These are phyloP conservation scores for Rafetus swinhoei DNA, from an alignment of 2,113 vertebrate genomes.

Conservation along the genomic window DNA sequence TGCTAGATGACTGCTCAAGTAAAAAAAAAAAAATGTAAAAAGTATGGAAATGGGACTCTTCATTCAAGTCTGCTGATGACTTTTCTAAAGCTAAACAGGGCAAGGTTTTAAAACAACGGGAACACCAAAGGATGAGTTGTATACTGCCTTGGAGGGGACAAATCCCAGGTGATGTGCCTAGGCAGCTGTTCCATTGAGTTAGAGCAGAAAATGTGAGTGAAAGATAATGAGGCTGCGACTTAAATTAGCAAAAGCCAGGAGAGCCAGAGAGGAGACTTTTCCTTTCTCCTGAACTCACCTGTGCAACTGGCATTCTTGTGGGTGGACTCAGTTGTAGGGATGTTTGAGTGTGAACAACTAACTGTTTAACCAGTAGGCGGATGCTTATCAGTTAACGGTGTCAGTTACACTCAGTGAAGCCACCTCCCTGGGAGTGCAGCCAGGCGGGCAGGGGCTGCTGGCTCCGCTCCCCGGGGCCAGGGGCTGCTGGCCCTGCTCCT, in stretches of 20 bases:
- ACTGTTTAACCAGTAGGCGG: no score
- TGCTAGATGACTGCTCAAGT: neutral
- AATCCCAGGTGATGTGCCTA: neutral
- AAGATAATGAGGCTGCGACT: constrained; percentile 9
- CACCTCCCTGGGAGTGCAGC: no score
- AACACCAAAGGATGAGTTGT: constrained; percentile 30
- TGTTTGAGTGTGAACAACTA: no score
- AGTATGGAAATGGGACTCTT: neutral
- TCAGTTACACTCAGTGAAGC: no score
- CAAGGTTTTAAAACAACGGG: constrained; percentile 34
- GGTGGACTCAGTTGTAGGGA: no score
- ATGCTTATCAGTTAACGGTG: no score
- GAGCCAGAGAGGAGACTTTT: neutral
- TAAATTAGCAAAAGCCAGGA: neutral
- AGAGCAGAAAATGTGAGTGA: neutral
- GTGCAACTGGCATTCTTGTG: neutral
- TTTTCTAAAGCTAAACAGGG: constrained; percentile 14
- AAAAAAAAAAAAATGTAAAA: neutral
- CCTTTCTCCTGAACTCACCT: neutral
- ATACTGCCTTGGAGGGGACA: constrained; percentile 25
- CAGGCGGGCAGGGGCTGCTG: no score
- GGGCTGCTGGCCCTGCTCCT: no score
- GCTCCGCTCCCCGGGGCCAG: no score
- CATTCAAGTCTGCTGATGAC: neutral
- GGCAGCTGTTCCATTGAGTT: neutral